A percentile compares a stretch with the other conserved stretches of the same genome.
These are phyloP conservation scores for Misgurnus mizolepis DNA, from an alignment of 2,113 vertebrate genomes.

Conservation along the genomic window DNA sequence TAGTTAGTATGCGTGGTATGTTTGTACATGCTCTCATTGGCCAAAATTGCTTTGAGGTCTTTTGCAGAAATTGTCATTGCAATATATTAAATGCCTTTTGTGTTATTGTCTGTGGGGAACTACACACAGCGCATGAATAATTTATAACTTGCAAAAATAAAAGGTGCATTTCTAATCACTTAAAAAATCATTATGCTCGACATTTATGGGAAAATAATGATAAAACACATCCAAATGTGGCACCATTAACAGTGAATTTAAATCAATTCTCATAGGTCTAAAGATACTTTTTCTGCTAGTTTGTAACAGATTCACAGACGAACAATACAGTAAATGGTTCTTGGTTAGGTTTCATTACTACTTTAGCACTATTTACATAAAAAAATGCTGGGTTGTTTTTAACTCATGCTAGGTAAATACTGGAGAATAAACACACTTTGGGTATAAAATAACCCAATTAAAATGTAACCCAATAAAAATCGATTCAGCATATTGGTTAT, in stretches of 20 bases:
- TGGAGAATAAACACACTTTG: too few relatives aligned
- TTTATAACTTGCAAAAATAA: not conserved
- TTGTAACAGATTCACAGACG: not conserved
- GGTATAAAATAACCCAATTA: too few relatives aligned
- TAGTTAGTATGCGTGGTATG: too few relatives aligned
- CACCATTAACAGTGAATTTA: not conserved
- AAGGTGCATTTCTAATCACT: conserved; percentile 1
- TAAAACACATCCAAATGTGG: not conserved
- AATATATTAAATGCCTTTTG: not conserved
- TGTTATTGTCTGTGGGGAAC: not conserved
- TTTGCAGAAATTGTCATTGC: not conserved
- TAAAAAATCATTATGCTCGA: not conserved
- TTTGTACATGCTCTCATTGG: too few relatives aligned
- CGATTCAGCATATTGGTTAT: too few relatives aligned
- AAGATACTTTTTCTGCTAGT: too few relatives aligned
- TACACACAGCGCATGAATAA: not conserved
- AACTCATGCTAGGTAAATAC: too few relatives aligned
- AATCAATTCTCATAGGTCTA: not conserved
- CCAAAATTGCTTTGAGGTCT: not conserved
- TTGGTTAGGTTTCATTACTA: too few relatives aligned
- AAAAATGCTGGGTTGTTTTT: too few relatives aligned
- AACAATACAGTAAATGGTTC: too few relatives aligned
- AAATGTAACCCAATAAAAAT: too few relatives aligned
- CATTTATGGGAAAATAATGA: not conserved
- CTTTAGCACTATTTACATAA: too few relatives aligned